Percentiles rank a stretch among this genome's conserved stretches.
Conservation (phyloP, 2,113 vertebrate genomes). For the Eidolon helvum region DNA sequence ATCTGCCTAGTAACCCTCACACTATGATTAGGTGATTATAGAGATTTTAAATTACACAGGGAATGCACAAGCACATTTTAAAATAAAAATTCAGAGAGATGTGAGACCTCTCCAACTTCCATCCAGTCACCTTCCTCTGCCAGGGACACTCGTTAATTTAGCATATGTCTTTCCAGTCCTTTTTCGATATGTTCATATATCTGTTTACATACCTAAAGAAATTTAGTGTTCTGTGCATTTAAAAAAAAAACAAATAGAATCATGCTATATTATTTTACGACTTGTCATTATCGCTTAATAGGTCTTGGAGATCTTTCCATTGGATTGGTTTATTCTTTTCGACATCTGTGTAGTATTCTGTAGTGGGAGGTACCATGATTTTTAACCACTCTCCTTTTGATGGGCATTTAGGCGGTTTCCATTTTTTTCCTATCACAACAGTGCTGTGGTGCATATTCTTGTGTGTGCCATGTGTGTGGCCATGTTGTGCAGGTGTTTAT, state of each 20-base stretch:
- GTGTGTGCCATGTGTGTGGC: neutral
- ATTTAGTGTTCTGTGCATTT: neutral
- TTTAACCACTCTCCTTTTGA: neutral
- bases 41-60: neutral
- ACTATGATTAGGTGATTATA: neutral
- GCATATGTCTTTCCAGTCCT: neutral
- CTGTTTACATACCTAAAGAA: neutral
- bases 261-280: neutral
- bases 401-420: neutral
- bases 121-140: neutral
- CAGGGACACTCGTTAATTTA: neutral
- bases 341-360: neutral
- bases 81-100: neutral
- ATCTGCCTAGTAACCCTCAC: neutral
- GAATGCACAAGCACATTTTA: neutral
- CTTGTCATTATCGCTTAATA: neutral
- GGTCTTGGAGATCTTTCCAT: neutral
- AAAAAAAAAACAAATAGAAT: neutral
- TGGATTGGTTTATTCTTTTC: neutral
- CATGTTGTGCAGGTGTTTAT: neutral
- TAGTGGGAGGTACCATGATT: rapidly evolving
- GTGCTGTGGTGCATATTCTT: neutral
- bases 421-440: neutral
- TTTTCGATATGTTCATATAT: neutral
- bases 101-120: neutral